phyloP scores from a whole-genome alignment of 1,140 invertebrate species.

The Hypothenemus hampei region DNA sequence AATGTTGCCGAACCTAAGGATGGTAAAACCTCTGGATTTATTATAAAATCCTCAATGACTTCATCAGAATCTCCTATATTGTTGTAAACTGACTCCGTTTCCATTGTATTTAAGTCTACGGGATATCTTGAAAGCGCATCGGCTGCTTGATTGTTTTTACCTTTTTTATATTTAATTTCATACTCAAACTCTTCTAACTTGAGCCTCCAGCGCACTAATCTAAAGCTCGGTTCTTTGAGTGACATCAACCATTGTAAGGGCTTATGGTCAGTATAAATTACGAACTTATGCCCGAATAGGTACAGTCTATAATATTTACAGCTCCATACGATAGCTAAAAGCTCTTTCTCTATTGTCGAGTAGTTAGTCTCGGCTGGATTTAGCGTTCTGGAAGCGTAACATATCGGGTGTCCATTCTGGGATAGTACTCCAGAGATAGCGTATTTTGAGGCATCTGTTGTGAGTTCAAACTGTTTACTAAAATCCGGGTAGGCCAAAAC shows the following conservation, averaged over 20 bases:
- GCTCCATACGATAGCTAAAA: slow-evolving; percentile 44
- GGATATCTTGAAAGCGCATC: slow-evolving; percentile 40
- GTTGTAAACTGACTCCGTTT: slow-evolving; percentile 6
- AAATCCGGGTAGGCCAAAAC: slow-evolving; percentile 39
- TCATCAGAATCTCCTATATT: slow-evolving; percentile 12
- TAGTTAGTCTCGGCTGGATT: slow-evolving; percentile 36
- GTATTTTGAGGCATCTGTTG: slow-evolving; percentile 39
- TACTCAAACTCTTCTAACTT: slow-evolving; percentile 16
- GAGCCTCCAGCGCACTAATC: slow-evolving; percentile 43
- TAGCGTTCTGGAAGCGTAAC: slow-evolving; percentile 35
- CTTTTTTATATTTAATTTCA: slow-evolving; percentile 40
- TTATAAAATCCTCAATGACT: slow-evolving; percentile 7
- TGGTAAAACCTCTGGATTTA: neutral
- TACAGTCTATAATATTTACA: slow-evolving; percentile 45
- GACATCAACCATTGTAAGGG: slow-evolving; percentile 45
- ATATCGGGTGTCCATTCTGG: slow-evolving; percentile 34
- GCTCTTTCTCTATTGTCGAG: slow-evolving; percentile 37
- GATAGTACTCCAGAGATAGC: slow-evolving; percentile 38
- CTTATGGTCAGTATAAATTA: slow-evolving; percentile 37
- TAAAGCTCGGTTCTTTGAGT: slow-evolving; percentile 45
- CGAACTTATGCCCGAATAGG: slow-evolving; percentile 39
- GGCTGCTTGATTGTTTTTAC: slow-evolving; percentile 41
- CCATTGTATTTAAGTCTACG: slow-evolving; percentile 6
- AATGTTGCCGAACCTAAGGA: neutral
- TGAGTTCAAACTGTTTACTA: slow-evolving; percentile 38